phyloP scores from a whole-genome alignment of 2,113 vertebrate species.

The Nibea albiflora region DNA sequence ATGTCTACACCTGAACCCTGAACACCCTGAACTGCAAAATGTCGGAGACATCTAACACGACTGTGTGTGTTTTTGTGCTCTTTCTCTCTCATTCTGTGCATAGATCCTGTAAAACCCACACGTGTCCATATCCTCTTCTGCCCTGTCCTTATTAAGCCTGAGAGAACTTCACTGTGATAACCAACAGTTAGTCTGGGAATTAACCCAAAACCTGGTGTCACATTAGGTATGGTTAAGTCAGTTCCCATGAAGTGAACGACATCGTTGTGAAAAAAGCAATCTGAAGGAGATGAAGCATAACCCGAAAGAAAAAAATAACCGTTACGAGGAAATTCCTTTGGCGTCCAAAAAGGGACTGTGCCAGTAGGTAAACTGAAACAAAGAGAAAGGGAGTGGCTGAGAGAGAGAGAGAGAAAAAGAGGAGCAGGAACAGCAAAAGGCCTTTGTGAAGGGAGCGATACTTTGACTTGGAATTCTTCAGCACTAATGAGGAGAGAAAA shows the following conservation, averaged over 20 bases:
- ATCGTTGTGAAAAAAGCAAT: constrained; percentile 42
- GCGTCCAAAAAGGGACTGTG: constrained; percentile 39
- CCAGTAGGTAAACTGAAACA: constrained; percentile 52
- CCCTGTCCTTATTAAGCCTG: constrained; percentile 32
- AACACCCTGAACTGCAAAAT: constrained; percentile 24
- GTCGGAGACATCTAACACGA: constrained; percentile 44
- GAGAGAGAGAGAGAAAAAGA: constrained; percentile 18
- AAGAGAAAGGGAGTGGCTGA: constrained; percentile 25
- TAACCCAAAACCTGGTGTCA: constrained; percentile 45
- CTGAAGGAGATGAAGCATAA: constrained; percentile 40
- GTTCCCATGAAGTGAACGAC: constrained; percentile 20
- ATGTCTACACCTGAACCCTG: neutral
- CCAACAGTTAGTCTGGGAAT: constrained; percentile 65
- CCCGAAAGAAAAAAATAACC: neutral
- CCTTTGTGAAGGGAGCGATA: constrained; percentile 49
- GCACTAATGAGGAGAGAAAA: constrained; percentile 60
- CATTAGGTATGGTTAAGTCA: constrained; percentile 32
- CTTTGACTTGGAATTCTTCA: constrained; percentile 52
- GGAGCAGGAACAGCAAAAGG: constrained; percentile 40
- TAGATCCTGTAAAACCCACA: constrained; percentile 32
- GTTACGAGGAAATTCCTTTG: constrained; percentile 34
- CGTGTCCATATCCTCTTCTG: constrained; percentile 24
- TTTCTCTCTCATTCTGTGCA: constrained; percentile 47
- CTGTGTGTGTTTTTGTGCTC: constrained; percentile 36
- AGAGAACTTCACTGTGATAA: constrained; percentile 76